These are phyloP conservation scores for Chondrilla cf. caribensis DNA, from an alignment of 37 sponge, comb jelly and placozoan species.

Conservation along the genomic window DNA sequence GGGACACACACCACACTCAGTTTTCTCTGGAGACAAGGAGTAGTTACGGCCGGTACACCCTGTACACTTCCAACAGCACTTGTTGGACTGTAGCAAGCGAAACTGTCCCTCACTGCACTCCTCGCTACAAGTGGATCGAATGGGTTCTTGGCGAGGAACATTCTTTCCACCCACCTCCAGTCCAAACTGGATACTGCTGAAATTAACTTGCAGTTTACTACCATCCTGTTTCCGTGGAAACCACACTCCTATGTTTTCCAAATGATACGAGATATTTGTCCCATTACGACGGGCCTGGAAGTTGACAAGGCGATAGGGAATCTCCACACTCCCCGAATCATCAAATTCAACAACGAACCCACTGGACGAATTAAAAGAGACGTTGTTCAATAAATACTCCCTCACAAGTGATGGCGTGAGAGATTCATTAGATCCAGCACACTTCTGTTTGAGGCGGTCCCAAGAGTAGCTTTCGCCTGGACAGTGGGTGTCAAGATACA, in stretches of 20 bases:
- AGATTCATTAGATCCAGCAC: constrained; percentile 26
- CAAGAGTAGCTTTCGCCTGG: constrained; percentile 23
- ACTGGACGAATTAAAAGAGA: constrained; percentile 46
- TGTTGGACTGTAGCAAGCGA: neutral
- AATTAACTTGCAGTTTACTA: neutral
- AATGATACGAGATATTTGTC: neutral
- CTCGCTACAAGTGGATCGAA: constrained; percentile 46
- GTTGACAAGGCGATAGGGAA: constrained; percentile 61
- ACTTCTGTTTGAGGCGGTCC: constrained; percentile 30
- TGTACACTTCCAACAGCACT: constrained; percentile 75
- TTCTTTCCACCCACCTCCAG: neutral
- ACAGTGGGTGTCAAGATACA: constrained; percentile 68
- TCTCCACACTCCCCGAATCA: constrained; percentile 42
- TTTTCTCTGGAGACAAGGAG: constrained; percentile 9
- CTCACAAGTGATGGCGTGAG: constrained; percentile 38
- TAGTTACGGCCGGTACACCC: constrained; percentile 54
- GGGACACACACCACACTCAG: constrained; percentile 53
- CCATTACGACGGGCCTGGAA: constrained; percentile 26
- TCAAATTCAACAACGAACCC: constrained; percentile 60
- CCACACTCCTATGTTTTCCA: constrained; percentile 47
- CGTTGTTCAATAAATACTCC: constrained; percentile 40
- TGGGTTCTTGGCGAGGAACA: neutral
- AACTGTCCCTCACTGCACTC: constrained; percentile 47
- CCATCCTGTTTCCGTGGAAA: constrained; percentile 1
- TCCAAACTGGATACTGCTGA: constrained; percentile 50